These are phyloP conservation scores for Bombylius major DNA, from an alignment of 2,888 invertebrate genomes.

Conservation along the genomic window DNA sequence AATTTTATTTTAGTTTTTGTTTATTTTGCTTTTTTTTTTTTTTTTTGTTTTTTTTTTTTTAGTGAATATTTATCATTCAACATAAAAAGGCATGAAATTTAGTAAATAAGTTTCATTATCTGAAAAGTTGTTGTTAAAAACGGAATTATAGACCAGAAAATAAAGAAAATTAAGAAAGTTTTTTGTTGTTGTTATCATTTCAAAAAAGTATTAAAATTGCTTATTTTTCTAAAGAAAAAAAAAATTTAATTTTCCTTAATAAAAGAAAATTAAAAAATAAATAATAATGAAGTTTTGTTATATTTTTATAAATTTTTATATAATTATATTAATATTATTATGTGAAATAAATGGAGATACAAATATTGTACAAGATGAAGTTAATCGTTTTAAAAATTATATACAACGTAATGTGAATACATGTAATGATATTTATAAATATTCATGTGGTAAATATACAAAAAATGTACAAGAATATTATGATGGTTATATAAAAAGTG, in stretches of 20 bases:
- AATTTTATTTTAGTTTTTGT: too few relatives aligned
- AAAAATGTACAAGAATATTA: background rate
- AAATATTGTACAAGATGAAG: background rate
- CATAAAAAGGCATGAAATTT: background rate
- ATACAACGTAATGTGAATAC: background rate
- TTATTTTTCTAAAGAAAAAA: too few relatives aligned
- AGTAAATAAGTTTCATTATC: background rate
- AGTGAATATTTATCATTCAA: background rate
- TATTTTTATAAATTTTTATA: too few relatives aligned
- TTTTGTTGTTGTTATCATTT: too few relatives aligned
- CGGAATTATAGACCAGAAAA: background rate
- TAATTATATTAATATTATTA: too few relatives aligned
- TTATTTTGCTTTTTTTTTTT: too few relatives aligned
- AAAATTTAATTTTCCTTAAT: too few relatives aligned
- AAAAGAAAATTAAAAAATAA: background rate
- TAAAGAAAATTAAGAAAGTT: background rate
- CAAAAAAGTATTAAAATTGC: too few relatives aligned
- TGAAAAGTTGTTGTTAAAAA: background rate
- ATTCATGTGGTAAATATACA: conserved; percentile 1
- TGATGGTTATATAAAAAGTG: background rate
- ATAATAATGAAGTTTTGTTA: background rate
- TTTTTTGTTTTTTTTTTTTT: too few relatives aligned
- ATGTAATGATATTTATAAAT: conserved; percentile 1
- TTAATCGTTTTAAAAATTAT: background rate
- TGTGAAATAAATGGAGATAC: too few relatives aligned